A percentile compares a stretch with the other conserved stretches of the same genome.
Evolutionary conservation across 1,140 invertebrate species (phyloP).

Genomic region (Plutomurus gul): DNA sequence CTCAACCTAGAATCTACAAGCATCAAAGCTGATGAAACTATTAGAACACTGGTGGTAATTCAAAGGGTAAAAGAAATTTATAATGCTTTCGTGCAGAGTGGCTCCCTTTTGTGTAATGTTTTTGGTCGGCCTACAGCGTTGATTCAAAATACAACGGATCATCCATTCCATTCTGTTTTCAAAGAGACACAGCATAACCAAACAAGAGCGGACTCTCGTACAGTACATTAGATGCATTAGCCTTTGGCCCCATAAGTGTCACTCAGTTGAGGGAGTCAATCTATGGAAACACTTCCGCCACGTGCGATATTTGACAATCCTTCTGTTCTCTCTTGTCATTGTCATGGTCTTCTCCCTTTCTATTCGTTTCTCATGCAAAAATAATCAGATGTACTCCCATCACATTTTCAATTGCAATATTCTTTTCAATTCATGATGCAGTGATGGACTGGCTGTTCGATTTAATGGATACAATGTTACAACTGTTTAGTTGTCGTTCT

Average conservation of each 20-base stretch:
- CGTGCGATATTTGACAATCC: neutral
- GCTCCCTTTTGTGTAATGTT: neutral
- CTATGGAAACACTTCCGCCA: neutral
- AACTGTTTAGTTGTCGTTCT: too few species aligned
- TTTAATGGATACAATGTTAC: too few species aligned
- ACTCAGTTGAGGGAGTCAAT: neutral
- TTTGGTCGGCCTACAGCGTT: neutral
- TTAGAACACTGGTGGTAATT: too few species aligned
- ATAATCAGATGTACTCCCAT: neutral
- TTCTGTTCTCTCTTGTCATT: neutral
- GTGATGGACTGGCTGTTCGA: too few species aligned
- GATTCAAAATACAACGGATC: neutral
- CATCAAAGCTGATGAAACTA: too few species aligned
- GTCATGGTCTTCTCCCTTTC: neutral
- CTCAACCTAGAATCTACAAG: too few species aligned
- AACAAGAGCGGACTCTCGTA: neutral
- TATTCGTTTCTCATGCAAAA: neutral
- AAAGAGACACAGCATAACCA: neutral
- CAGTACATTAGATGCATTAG: conserved; percentile 11
- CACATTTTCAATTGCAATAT: neutral
- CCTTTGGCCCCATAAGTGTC: conserved; percentile 11
- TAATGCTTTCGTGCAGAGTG: too few species aligned
- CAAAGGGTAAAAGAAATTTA: too few species aligned
- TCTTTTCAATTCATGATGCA: too few species aligned
- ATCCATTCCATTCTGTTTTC: neutral